These are phyloP conservation scores for Loxodonta africana DNA, from an alignment of 2,113 vertebrate genomes.

Conservation along the genomic window DNA sequence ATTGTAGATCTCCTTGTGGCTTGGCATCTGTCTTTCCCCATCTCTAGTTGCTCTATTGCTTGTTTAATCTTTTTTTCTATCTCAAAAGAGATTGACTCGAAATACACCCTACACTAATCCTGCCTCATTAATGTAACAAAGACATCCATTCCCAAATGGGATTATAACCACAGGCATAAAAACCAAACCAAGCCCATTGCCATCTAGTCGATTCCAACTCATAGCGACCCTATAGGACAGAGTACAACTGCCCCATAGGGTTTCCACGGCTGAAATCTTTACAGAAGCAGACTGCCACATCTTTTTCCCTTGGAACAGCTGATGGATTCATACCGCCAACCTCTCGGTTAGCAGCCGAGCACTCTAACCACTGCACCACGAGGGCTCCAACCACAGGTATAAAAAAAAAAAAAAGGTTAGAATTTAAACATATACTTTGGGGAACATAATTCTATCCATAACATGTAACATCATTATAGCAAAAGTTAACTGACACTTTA, in stretches of 20 bases:
- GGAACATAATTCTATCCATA: not conserved
- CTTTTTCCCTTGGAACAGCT: too few species aligned
- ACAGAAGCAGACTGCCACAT: too few species aligned
- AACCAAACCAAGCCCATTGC: not conserved
- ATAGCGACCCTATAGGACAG: not conserved
- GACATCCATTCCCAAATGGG: not conserved
- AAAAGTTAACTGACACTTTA: slow-evolving; percentile 36
- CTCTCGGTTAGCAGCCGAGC: too few species aligned
- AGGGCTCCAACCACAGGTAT: not conserved
- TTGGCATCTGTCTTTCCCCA: not conserved
- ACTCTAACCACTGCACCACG: not conserved
- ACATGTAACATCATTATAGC: not conserved
- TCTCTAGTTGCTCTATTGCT: not conserved
- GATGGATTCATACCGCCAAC: too few species aligned
- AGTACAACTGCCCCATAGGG: too few species aligned
- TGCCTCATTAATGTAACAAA: not conserved
- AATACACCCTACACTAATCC: not conserved
- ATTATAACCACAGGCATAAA: not conserved
- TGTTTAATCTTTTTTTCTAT: not conserved
- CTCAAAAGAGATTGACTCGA: not conserved
- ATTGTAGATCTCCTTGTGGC: not conserved
- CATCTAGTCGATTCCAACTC: not conserved
- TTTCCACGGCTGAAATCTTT: too few species aligned
- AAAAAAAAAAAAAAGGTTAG: not conserved
- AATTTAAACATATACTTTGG: not conserved